Conservation (phyloP, 92 coral and sea anemone species). For the Zoanthus solanderi region DNA sequence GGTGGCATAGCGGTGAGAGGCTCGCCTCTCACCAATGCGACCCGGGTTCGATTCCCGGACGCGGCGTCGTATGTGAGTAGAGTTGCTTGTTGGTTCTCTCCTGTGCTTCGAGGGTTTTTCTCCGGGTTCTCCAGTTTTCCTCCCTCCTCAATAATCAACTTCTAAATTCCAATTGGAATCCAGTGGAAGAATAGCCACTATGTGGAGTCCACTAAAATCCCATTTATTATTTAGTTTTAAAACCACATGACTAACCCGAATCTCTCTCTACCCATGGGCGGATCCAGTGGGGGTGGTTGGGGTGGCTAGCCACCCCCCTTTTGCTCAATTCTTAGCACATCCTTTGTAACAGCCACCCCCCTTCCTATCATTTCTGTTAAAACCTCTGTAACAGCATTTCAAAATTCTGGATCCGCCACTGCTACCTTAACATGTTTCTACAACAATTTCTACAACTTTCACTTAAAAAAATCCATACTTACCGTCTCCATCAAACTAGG, state of each 20-base stretch:
- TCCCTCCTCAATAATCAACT: background rate
- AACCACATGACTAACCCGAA: background rate
- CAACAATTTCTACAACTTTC: constrained; percentile 31
- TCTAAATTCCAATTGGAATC: background rate
- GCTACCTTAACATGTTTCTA: constrained; percentile 43
- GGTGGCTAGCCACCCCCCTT: constrained; percentile 1
- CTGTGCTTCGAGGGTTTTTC: background rate
- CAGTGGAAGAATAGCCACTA: background rate
- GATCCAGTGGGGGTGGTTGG: background rate
- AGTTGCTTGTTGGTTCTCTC: background rate
- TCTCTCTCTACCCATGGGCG: background rate
- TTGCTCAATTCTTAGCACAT: background rate
- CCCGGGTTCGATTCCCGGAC: constrained; percentile 1
- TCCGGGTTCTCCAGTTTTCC: no score
- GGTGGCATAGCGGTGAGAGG: background rate
- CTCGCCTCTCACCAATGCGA: background rate
- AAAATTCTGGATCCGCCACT: background rate
- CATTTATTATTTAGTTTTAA: background rate
- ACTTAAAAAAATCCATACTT: constrained; percentile 39
- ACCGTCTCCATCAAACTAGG: constrained; percentile 13
- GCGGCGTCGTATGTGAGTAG: background rate
- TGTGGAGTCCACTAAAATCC: background rate
- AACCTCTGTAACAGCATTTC: constrained; percentile 21
- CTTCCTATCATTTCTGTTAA: constrained; percentile 15
- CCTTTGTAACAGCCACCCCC: constrained; percentile 1